Conservation (phyloP, 2,797 vertebrate species). For the Myripristis murdjan region DNA sequence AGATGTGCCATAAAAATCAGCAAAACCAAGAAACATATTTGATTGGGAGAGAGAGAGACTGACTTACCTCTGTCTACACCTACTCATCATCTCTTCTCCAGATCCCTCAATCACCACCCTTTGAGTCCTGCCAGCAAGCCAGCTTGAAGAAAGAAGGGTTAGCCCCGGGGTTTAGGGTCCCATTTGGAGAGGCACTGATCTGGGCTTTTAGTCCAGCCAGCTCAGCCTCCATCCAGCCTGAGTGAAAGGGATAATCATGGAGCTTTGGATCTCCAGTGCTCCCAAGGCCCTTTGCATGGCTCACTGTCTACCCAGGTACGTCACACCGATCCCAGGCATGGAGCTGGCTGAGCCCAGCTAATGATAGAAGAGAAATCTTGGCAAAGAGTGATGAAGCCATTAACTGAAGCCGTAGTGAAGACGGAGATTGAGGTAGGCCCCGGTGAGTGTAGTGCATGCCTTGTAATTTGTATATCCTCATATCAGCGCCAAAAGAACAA, state of each 20-base stretch:
- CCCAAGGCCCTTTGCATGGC: constrained; percentile 58
- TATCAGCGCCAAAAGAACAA: constrained; percentile 76
- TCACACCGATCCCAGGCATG: constrained; percentile 50
- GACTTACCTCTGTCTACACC: constrained; percentile 22
- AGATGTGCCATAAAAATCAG: no score
- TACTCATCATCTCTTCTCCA: not conserved
- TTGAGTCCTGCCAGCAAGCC: constrained; percentile 48
- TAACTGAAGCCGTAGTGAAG: constrained; percentile 57
- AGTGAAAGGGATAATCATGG: constrained; percentile 67
- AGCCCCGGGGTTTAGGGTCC: constrained; percentile 50
- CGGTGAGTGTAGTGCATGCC: constrained; percentile 49
- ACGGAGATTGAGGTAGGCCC: constrained; percentile 56
- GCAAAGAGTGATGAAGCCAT: constrained; percentile 74
- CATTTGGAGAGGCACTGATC: constrained; percentile 70
- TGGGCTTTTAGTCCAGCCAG: constrained; percentile 63
- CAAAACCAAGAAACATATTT: no score
- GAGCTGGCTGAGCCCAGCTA: constrained; percentile 38
- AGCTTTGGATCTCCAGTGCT: constrained; percentile 63
- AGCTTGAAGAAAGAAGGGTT: constrained; percentile 60
- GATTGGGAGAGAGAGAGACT: constrained; percentile 4
- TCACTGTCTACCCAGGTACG: constrained; percentile 61
- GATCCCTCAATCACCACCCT: not conserved
- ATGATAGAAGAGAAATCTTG: constrained; percentile 36
- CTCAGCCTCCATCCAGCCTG: constrained; percentile 63
- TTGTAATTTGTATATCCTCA: constrained; percentile 74